These are phyloP conservation scores for Corythoichthys intestinalis DNA, from an alignment of 2,113 vertebrate genomes.

Conservation along the genomic window DNA sequence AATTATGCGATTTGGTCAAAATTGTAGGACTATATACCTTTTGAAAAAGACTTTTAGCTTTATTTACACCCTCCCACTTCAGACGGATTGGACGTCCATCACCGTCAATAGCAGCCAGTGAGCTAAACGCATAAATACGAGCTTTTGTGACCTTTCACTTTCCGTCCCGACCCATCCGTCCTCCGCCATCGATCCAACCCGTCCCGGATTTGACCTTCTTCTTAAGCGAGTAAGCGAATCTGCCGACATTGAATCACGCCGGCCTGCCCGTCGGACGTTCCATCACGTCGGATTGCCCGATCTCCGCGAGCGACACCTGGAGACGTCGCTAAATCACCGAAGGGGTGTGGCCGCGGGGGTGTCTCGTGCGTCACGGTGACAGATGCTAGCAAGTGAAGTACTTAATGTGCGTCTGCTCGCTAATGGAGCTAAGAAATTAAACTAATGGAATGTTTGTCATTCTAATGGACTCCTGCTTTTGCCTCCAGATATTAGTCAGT, in stretches of 20 bases:
- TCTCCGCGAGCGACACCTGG: not conserved
- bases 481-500: constrained; percentile 3
- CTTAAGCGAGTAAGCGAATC: not conserved
- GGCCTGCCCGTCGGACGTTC: not conserved
- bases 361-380: constrained; percentile 4
- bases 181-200: constrained; percentile 1
- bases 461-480: constrained; percentile 18
- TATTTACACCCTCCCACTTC: no score
- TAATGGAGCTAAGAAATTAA: constrained; percentile 26
- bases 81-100: no score
- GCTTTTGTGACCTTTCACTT: not conserved
- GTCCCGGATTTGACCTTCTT: constrained; percentile 2
- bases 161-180: not conserved
- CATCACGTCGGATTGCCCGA: not conserved
- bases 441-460: constrained; percentile 24
- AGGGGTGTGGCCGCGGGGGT: not conserved
- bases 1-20: no score
- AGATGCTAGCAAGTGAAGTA: constrained; percentile 11
- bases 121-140: no score
- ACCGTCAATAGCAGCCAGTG: no score
- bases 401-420: constrained; percentile 18
- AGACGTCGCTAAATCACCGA: not conserved
- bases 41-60: no score
- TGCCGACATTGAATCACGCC: constrained; percentile 3
- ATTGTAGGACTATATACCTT: no score